Evolutionary conservation across 2,888 invertebrate genomes (phyloP), one percentile per base, ranked within the genome.

Genomic region (Lucinisca nassula): DNA sequence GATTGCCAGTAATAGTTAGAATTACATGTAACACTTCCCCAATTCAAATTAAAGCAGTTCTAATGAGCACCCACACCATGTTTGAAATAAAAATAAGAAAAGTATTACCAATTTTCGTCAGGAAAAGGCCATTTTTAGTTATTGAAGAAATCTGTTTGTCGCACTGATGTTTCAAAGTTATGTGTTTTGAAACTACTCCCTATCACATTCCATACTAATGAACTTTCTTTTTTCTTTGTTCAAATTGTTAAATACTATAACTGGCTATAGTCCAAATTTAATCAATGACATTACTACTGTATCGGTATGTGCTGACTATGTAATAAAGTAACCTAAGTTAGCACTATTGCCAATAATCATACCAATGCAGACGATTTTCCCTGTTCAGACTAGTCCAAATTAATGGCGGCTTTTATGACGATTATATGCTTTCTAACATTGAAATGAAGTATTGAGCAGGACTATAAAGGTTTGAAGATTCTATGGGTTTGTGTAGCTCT

Each of bases 221-320:
- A 40, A 40, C 40, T 40, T 40, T 40, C 40, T 40, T 10, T 51
- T 4, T 51, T 21, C n/a, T n/a, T n/a, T n/a, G n/a, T n/a, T 45
- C 45, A 45, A 45, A 45, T 12, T 61, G 1, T 61, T 61, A 27
- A 61, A 61, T 61, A 61, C 61, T 61, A 67, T 67, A 1, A 35
- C 67, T 90, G 90, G 90, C 85, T 67, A 17, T 45, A 35, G 76
- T 88, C 87, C 90, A 90, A 87, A 79, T 49, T n/a, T 67, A 80
- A 75, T 88, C 84, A 87, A 82, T 88, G 72, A 37, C 24, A 58
- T 51, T 85, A 85, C 85, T 88, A 88, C 79, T 82, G 78, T 88
- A 90, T 88, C 82, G 79, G 90, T 88, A 84, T 88, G 82, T 90
- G 90, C 90, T 88, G 90, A 90, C 84, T 88, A 75, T 80, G 55